These are phyloP conservation scores for Morelia viridis DNA, from an alignment of 2,797 vertebrate genomes.

Conservation along the genomic window DNA sequence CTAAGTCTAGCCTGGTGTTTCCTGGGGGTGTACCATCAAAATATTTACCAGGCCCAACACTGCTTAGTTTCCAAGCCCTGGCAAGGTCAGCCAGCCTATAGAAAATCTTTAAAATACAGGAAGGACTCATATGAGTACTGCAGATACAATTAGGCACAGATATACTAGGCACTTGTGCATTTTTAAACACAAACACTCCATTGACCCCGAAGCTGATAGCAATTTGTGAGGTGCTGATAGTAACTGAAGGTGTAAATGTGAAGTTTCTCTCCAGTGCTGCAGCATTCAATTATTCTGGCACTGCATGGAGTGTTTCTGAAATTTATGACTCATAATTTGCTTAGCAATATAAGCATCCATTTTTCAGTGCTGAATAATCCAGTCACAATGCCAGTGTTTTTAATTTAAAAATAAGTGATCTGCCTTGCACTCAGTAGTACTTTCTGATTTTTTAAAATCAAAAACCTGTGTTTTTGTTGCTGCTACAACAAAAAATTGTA, in stretches of 20 bases:
- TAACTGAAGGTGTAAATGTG: slow-evolving; percentile 17
- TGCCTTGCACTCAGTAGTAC: background rate
- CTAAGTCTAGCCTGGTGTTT: background rate
- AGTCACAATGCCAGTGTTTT: background rate
- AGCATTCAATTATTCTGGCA: slow-evolving; percentile 17
- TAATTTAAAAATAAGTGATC: slow-evolving; percentile 18
- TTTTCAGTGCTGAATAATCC: slow-evolving; percentile 2
- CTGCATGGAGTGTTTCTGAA: slow-evolving; percentile 22
- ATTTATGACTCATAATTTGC: slow-evolving; percentile 42
- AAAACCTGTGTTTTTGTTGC: background rate
- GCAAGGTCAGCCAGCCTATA: background rate
- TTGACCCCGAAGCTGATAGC: slow-evolving; percentile 41
- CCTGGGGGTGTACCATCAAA: background rate
- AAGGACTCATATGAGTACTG: background rate
- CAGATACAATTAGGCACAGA: slow-evolving; percentile 21
- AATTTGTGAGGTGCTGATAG: slow-evolving; percentile 32
- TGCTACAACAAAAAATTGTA: background rate
- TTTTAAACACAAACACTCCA: background rate
- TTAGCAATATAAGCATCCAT: slow-evolving; percentile 44
- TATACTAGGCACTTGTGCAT: slow-evolving; percentile 11
- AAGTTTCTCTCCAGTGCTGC: background rate
- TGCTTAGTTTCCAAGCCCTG: background rate
- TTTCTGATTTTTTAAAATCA: background rate
- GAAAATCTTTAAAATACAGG: background rate
- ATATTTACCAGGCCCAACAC: background rate